Evolutionary conservation across 2,888 invertebrate genomes (phyloP), one percentile per base, ranked within the genome.

Genomic region (Acheta domesticus): DNA sequence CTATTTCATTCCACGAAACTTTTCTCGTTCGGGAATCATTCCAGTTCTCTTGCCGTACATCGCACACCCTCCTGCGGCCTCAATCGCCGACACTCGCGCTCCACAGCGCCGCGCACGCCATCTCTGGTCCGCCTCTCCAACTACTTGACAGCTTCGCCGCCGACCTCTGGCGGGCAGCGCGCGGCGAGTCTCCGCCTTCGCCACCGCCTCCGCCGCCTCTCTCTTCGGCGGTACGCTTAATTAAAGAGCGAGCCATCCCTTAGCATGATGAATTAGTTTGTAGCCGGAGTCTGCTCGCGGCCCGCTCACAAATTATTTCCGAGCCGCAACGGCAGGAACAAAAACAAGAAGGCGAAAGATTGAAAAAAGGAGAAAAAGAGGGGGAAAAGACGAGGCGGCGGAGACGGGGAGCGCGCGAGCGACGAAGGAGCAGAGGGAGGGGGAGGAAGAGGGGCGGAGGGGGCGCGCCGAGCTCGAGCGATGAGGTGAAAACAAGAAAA

Each of bases 201-300:
- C 62, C 62, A 62, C 16, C 62, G n/a, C 62, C 62, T 62, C 62
- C 14, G 62, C 62, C 16, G 14, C 62, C 62, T 14, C 16, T 62
- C 62, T 62, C 50, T 80, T 48, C 80, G 82, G 81, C 81, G 75
- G 75, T 49, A 20, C 14, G 75, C 77, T 80, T 82, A 82, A 82
- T 82, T 82, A 82, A 80, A 82, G 82, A 76, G 77, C 75, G 48
- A 79, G 76, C 77, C 77, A 73, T 79, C 81, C 80, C 80, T 82
- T 82, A 82, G 82, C 77, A 81, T 82, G 82, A 82, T 82, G 82
- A 82, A 82, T 82, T 82, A 82, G 82, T 81, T 82, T 81, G 80
- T 74, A 78, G 80, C 76, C 36, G 76, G 23, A 74, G 62, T 49
- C 77, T 77, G 73, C 80, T 77, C 76, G 78, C 79, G 80, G 80